Evolutionary conservation across 1,140 invertebrate genomes (phyloP), one percentile per base, ranked within the genome.

Genomic region (Drosophila kepulauana): DNA sequence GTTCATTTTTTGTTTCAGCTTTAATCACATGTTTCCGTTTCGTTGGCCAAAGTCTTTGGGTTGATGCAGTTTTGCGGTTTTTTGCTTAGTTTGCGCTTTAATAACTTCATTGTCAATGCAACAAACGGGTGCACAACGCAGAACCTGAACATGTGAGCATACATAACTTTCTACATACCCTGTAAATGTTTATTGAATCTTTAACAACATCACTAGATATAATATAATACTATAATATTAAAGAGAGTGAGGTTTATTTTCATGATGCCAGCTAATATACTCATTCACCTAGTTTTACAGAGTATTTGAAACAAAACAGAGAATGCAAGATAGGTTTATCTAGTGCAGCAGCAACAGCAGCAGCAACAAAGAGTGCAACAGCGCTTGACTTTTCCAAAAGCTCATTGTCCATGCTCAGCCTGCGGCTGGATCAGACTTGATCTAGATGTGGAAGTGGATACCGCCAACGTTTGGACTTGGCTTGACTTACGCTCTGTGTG

Each of bases 71-170:
- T 66, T 80, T 80, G 78, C 58, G 78, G 71, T 75, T 65, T 41
- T 38, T 51, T 75, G 54, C 66, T 41, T 67, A 76, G 64, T 84
- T 86, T 89, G 81, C 85, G 85, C 85, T 85, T 88, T 88, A 88
- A 88, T 89, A 88, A 88, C 85, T 88, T 88, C 81, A 89, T 88
- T 88, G 84, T 88, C 84, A 89, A 85, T 88, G 85, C 85, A 88
- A 76, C 82, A 59, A 79, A 64, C 75, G 68, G 61, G 16, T 61
- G 65, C 71, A 68, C 65, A 52, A 20, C 10, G 33, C 54, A 56
- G 56, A 68, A 61, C 7, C 35, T 38, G 35, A 3, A 46, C 56
- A 61, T 67, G 38, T 56, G 16, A 35, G 45, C 1, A 33, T 46
- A 3, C 6, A 25, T 1, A 5, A 38, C 35, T 38, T 38, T 38